phyloP scores from a whole-genome alignment of 2,113 vertebrate species.

The Erythrocercus mccallii region DNA sequence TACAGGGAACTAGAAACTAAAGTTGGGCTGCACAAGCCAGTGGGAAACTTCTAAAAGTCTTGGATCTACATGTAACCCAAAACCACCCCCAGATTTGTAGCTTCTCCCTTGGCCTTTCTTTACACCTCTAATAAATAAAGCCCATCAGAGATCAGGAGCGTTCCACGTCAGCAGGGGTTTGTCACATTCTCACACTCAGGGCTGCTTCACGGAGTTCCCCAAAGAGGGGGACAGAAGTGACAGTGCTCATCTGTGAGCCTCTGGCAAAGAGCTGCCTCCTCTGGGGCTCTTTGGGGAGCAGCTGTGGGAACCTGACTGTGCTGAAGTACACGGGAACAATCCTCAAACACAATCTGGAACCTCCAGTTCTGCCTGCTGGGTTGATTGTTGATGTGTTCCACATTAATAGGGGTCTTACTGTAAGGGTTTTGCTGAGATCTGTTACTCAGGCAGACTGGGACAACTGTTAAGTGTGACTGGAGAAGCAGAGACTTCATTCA shows the following conservation, averaged over 20 bases:
- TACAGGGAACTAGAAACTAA: neutral
- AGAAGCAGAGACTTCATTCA: neutral
- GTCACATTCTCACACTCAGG: accelerated
- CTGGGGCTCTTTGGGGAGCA: neutral
- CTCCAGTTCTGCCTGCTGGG: neutral
- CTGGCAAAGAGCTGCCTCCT: neutral
- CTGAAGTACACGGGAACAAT: neutral
- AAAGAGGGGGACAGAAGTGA: neutral
- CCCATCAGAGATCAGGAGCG: neutral
- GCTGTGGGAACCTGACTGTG: neutral
- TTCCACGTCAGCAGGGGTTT: accelerated
- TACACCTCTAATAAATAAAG: accelerated
- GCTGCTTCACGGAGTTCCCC: neutral
- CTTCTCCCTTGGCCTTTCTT: neutral
- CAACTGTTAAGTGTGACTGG: accelerated
- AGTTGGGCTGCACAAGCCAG: neutral
- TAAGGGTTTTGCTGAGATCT: neutral
- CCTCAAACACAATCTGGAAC: accelerated
- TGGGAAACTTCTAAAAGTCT: neutral
- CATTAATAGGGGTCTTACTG: accelerated
- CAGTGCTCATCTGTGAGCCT: neutral
- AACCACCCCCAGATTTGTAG: neutral
- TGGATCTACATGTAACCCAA: neutral
- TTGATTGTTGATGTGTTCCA: accelerated
- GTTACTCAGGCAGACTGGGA: neutral